Conservation (phyloP, 1,140 invertebrate genomes). For the Zaprionus nigranus region DNA sequence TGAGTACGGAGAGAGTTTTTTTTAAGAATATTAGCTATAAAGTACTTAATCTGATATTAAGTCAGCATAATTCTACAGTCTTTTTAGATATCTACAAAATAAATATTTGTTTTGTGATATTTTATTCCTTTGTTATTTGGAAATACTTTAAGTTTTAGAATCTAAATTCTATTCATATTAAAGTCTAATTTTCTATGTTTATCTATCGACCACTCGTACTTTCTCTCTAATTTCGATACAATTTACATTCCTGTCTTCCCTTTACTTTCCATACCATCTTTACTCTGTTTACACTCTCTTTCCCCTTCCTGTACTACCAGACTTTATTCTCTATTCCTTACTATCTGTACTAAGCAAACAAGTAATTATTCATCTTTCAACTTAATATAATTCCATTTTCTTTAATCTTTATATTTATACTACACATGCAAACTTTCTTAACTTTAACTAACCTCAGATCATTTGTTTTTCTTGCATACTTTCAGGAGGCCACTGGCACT, state of each 20-base stretch:
- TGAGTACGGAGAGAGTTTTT: constrained; percentile 81
- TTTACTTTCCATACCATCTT: too few relatives aligned
- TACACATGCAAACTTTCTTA: not conserved
- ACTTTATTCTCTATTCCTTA: not conserved
- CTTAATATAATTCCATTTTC: not conserved
- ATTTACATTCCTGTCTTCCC: too few relatives aligned
- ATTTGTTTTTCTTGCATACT: not conserved
- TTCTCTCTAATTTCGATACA: too few relatives aligned
- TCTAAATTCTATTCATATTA: too few relatives aligned
- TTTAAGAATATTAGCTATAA: not conserved
- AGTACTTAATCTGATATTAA: not conserved
- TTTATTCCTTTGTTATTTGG: too few relatives aligned
- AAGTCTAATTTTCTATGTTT: too few relatives aligned
- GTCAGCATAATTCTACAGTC: too few relatives aligned
- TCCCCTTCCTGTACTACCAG: too few relatives aligned
- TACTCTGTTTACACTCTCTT: too few relatives aligned
- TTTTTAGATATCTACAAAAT: too few relatives aligned
- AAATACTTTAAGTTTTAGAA: too few relatives aligned
- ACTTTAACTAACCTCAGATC: not conserved
- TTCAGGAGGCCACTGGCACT: constrained; percentile 66
- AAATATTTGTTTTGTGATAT: not conserved
- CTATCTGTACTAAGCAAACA: not conserved
- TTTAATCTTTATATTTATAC: not conserved
- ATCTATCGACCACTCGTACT: too few relatives aligned
- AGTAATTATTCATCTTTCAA: not conserved